Percentiles rank a stretch among this genome's conserved stretches.
Conservation (phyloP, 2,888 invertebrate species). For the Ypsolopha sequella region DNA sequence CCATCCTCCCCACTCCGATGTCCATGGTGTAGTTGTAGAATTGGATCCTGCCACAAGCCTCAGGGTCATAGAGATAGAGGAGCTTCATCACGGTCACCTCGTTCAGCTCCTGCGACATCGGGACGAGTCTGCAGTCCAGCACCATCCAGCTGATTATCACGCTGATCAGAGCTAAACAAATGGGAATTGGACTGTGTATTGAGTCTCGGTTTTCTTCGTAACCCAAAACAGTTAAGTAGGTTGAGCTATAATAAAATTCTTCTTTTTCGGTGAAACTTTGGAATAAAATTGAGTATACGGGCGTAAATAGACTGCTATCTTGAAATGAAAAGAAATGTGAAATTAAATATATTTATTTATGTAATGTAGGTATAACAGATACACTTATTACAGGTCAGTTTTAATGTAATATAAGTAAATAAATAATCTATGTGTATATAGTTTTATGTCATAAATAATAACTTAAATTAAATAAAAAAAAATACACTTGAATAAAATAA, state of each 20-base stretch:
- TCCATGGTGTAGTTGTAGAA: constrained; percentile 43
- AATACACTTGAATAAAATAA: too few relatives aligned
- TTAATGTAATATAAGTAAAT: too few relatives aligned
- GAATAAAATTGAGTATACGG: neutral
- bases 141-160: constrained; percentile 36
- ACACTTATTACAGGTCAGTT: too few relatives aligned
- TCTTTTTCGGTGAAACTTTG: too few relatives aligned
- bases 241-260: neutral
- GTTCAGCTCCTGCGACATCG: constrained; percentile 28
- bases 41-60: constrained; percentile 32
- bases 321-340: too few relatives aligned
- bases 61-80: constrained; percentile 50
- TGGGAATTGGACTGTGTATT: neutral
- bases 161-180: constrained; percentile 28
- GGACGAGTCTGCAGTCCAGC: constrained; percentile 33
- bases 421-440: too few relatives aligned
- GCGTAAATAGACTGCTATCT: neutral
- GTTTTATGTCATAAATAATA: too few relatives aligned
- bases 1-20: constrained; percentile 5
- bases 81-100: constrained; percentile 48
- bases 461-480: too few relatives aligned
- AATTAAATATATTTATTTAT: too few relatives aligned
- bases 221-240: neutral
- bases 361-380: too few relatives aligned
- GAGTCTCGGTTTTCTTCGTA: neutral